Conservation (phyloP, 1,140 invertebrate genomes). For the Zaprionus africanus region DNA sequence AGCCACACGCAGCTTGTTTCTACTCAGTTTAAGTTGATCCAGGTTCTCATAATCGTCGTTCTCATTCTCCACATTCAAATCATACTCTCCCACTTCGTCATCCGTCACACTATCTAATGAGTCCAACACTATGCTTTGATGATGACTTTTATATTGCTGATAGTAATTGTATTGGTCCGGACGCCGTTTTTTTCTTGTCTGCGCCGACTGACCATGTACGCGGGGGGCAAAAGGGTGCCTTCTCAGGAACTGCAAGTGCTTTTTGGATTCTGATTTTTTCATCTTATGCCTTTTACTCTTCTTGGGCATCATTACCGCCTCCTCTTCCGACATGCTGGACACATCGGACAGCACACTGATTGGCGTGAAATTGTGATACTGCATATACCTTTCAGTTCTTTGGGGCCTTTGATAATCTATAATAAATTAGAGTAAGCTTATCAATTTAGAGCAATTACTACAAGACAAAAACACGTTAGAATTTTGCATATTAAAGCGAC, state of each 20-base stretch:
- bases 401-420: slow-evolving; percentile 51
- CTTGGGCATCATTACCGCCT: slow-evolving; percentile 40
- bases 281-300: slow-evolving; percentile 43
- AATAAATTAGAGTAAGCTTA: slow-evolving; percentile 17
- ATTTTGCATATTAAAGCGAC: slow-evolving; percentile 2
- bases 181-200: slow-evolving; percentile 16
- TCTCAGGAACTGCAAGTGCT: not conserved
- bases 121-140: slow-evolving; percentile 40
- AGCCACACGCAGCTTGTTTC: slow-evolving; percentile 70
- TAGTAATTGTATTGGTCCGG: slow-evolving; percentile 24
- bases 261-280: slow-evolving; percentile 32
- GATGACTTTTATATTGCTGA: slow-evolving; percentile 15
- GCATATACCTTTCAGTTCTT: slow-evolving; percentile 8
- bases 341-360: slow-evolving; percentile 61
- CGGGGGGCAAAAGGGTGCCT: slow-evolving; percentile 30
- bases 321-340: slow-evolving; percentile 59
- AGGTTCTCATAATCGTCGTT: slow-evolving; percentile 51
- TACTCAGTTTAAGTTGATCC: slow-evolving; percentile 46
- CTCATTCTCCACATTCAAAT: slow-evolving; percentile 49
- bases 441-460: not conserved
- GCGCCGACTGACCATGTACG: slow-evolving; percentile 18
- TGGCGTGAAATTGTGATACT: slow-evolving; percentile 32
- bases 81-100: slow-evolving; percentile 55
- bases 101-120: slow-evolving; percentile 56
- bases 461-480: not conserved